Base-by-base conservation (phyloP, 2,888 invertebrate genomes). In the Amaurobius ferox region DNA sequence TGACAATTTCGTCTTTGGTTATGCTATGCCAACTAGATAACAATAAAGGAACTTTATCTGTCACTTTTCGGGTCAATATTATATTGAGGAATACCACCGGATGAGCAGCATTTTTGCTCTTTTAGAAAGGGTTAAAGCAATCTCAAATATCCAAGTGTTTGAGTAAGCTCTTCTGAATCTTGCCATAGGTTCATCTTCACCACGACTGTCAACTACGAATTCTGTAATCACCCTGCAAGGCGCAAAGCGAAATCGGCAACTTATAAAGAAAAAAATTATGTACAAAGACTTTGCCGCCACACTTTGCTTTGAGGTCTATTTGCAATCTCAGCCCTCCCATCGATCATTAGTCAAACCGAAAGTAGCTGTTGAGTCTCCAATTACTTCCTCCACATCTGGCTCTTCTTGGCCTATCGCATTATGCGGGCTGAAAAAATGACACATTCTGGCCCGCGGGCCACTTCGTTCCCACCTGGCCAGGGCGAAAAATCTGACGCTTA, bases 301-400 rank as follows among this genome's bases (percentile, higher is more conserved):
- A 55, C 64, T 66, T 44, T 32, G 61, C 66, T 77, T 77, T 61
- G 77, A 67, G 76, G 81, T 76, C 30, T 30, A 28, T 35, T 23
- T 35, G 73, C 80, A 67, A 73, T 80, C 72, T 28, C 40, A 23
- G 7, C 67, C 40, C 26, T n/a, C 19, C 29, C 55, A 80, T 77
- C 62, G 72, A 73, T 73, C 85, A 85, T 85, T 85, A 85, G 85
- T 85, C 85, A 79, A 73, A 66, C 78, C 85, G 44, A 78, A 85
- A 85, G 78, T 85, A 85, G 85, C 85, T 85, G 85, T 55, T 85
- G 85, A 85, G 67, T 73, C 40, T 16, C 40, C 78, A 85, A 85
- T 85, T 78, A 85, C 78, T 67, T 55, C 68, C 68, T 78, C 78
- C 78, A 40, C 85, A 73, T 85, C 77, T 85, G 83, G 81, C 68